Base-by-base conservation (phyloP, 2,888 invertebrate genomes). In the Cryptocephalus moraei region DNA sequence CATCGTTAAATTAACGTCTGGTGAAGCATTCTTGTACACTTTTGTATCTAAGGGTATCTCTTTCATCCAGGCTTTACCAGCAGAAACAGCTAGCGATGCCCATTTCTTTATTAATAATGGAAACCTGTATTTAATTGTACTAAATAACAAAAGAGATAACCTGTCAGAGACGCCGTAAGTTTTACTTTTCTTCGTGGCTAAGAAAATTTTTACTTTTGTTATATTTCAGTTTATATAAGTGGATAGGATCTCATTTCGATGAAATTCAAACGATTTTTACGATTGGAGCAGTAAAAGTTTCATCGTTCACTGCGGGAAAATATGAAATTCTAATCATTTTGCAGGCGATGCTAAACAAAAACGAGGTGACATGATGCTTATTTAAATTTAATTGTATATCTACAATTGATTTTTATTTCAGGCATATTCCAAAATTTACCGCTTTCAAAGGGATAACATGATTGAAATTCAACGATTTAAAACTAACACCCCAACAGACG, bases 161-260 rank as follows among this genome's bases (percentile, higher is more conserved):
- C 33, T 58, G 41, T 53, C 54, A 14, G 43, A 45, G 39, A 51
- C 58, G 14, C 51, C 54, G 66, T 65, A 57, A 55, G 59, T 56
- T 50, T 12, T 32, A 45, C 32, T 47, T 47, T 44, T 44, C 9
- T 22, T 14, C 39, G 38, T 33, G 10, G 33, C 33, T 41, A 33
- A 44, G 22, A 46, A 46, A 41, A 32, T 44, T 38, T 44, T 46
- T 39, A 41, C 12, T 31, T 31, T 41, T 48, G 47, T 43, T 43
- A 42, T 45, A 43, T 58, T 64, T 56, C 52, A 66, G 66, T 12
- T 47, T 66, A 47, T 66, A 64, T 49, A 62, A 63, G 52, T 66
- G 64, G 62, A 43, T 58, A 9, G 59, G 56, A 39, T 54, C 61
- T 32, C 53, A 66, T 57, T 66, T 66, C 52, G 65, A 67, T 58